A percentile compares a stretch with the other conserved stretches of the same genome.
phyloP scores from a whole-genome alignment of 2,797 vertebrate species.

The Sebastiscus tertius region DNA sequence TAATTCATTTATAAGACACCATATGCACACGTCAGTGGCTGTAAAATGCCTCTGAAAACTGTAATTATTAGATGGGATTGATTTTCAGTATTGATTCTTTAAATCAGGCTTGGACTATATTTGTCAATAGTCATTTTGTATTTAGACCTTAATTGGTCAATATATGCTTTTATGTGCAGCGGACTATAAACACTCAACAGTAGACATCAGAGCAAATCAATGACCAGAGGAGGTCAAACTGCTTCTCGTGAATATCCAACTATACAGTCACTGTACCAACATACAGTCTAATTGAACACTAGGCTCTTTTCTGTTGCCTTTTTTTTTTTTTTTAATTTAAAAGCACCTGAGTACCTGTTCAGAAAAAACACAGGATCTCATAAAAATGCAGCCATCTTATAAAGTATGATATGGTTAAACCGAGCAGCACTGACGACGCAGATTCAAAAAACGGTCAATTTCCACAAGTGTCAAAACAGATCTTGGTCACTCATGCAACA shows the following conservation, averaged over 20 bases:
- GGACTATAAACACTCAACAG: constrained; percentile 50
- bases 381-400: constrained; percentile 31
- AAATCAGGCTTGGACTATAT: constrained; percentile 23
- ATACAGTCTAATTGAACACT: background rate
- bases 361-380: constrained; percentile 35
- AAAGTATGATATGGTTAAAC: constrained; percentile 56
- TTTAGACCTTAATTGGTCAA: constrained; percentile 53
- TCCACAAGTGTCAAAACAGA: constrained; percentile 57
- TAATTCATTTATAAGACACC: background rate
- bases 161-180: constrained; percentile 40
- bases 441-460: constrained; percentile 35
- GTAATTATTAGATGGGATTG: constrained; percentile 7
- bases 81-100: constrained; percentile 46
- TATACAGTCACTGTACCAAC: background rate
- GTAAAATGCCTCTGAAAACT: constrained; percentile 24
- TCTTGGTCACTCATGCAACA: constrained; percentile 70
- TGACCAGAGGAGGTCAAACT: constrained; percentile 36
- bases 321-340: constrained; percentile 14
- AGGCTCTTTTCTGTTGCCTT: background rate
- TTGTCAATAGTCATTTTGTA: constrained; percentile 46
- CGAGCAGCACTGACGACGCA: constrained; percentile 16
- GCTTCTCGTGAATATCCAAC: constrained; percentile 17
- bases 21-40: background rate
- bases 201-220: constrained; percentile 54
- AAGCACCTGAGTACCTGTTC: constrained; percentile 50